Percentiles rank a stretch among this genome's conserved stretches.
Conservation (phyloP, 2,888 invertebrate genomes). For the Drosophila mimica region DNA sequence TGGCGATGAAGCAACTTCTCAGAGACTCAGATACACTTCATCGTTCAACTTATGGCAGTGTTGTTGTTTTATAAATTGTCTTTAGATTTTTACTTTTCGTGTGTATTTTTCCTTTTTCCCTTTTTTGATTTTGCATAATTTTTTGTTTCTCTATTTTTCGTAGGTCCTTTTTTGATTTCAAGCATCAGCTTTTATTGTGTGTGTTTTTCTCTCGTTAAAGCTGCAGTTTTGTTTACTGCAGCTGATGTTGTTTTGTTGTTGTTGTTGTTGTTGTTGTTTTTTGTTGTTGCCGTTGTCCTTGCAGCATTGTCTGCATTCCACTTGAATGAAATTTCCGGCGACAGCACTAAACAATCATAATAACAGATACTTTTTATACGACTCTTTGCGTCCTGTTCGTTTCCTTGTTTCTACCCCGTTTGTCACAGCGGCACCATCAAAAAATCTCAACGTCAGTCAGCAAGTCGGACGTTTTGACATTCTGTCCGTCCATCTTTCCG, state of each 20-base stretch:
- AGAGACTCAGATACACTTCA: slow-evolving; percentile 36
- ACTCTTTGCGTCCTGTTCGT: slow-evolving; percentile 43
- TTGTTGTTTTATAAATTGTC: slow-evolving; percentile 50
- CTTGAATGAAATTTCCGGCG: slow-evolving; percentile 79
- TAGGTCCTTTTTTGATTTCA: slow-evolving; percentile 10
- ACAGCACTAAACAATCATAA: slow-evolving; percentile 82
- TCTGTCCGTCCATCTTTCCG: not conserved
- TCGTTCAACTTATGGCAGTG: slow-evolving; percentile 32
- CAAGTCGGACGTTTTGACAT: slow-evolving; percentile 37
- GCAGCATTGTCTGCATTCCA: slow-evolving; percentile 49
- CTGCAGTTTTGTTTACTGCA: slow-evolving; percentile 66
- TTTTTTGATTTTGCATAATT: not conserved
- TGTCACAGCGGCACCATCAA: slow-evolving; percentile 27
- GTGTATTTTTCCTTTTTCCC: slow-evolving; percentile 8
- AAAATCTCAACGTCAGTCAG: slow-evolving; percentile 57
- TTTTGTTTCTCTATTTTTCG: slow-evolving; percentile 4
- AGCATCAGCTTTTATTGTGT: slow-evolving; percentile 56
- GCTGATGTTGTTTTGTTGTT: slow-evolving; percentile 18
- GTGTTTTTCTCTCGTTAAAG: slow-evolving; percentile 33
- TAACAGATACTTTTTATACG: slow-evolving; percentile 69
- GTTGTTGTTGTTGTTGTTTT: slow-evolving; percentile 28
- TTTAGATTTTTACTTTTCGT: slow-evolving; percentile 28
- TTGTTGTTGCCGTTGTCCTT: slow-evolving; percentile 44
- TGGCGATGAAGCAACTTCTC: slow-evolving; percentile 24
- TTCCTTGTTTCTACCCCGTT: slow-evolving; percentile 23